Conservation (phyloP, 2,797 vertebrate species). For the Epinephelus coioides region DNA sequence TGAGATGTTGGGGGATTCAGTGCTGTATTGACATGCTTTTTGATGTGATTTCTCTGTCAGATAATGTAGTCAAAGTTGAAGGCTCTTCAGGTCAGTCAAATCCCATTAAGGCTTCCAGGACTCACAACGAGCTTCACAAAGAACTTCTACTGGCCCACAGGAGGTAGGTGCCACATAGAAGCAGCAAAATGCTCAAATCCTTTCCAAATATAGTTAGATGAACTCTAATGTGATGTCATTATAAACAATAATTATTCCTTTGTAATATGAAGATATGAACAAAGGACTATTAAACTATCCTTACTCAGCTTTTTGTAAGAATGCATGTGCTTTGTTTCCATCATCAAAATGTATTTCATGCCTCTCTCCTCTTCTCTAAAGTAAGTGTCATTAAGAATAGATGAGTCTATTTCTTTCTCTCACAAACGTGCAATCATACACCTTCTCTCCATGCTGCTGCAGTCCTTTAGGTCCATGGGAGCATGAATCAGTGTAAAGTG, state of each 20-base stretch:
- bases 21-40: conserved; percentile 2
- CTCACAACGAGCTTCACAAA: conserved; percentile 85
- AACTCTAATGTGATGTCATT: not conserved
- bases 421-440: conserved; percentile 77
- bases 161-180: conserved; percentile 69
- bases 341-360: conserved; percentile 22
- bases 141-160: conserved; percentile 85
- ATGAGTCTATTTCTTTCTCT: conserved; percentile 70
- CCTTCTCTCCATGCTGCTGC: conserved; percentile 62
- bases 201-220: not conserved
- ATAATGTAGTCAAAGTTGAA: conserved; percentile 63
- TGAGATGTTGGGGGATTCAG: not conserved
- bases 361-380: conserved; percentile 34
- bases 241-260: not conserved
- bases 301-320: not conserved
- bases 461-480: conserved; percentile 25
- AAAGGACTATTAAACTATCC: not conserved
- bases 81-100: conserved; percentile 52
- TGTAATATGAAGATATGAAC: not conserved
- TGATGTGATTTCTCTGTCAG: conserved; percentile 56
- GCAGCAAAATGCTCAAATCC: not conserved
- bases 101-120: conserved; percentile 72
- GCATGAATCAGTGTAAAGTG: conserved; percentile 55
- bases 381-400: conserved; percentile 74
- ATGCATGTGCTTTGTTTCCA: conserved; percentile 17